Evolutionary conservation across 30 jellyfish, hydroid and myxozoan species (phyloP).

Genomic region (Rhopilema esculentum): DNA sequence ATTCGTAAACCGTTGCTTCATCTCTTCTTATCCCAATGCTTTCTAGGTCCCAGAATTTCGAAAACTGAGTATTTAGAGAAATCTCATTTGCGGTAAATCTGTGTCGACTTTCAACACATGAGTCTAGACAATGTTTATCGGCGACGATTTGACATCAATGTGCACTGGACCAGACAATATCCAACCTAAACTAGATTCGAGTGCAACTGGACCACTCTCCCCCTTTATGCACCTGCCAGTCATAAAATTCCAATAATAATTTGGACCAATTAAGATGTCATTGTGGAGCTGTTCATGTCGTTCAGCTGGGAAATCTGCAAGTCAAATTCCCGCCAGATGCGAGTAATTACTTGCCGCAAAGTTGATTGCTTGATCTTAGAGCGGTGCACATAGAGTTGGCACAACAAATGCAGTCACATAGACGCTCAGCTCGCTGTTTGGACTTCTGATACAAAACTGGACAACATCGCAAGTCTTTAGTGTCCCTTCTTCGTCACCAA

Average conservation of each 20-base stretch:
- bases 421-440: conserved; percentile 3
- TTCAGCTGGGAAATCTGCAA: conserved; percentile 31
- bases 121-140: neutral
- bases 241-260: conserved; percentile 40
- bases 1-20: no score
- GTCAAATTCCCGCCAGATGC: conserved; percentile 23
- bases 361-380: conserved; percentile 17
- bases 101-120: no score
- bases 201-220: conserved; percentile 48
- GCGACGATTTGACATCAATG: neutral
- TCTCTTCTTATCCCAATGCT: no score
- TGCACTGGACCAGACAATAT: conserved; percentile 37
- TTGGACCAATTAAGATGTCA: conserved; percentile 28
- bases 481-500: conserved; percentile 29
- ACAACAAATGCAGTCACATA: conserved; percentile 57
- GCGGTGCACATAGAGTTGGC: conserved; percentile 42
- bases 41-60: no score
- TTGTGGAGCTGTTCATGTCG: neutral
- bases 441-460: conserved; percentile 54
- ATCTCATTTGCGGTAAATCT: no score
- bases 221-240: conserved; percentile 23
- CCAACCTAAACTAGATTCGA: conserved; percentile 45
- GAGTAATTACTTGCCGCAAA: conserved; percentile 46
- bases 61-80: no score
- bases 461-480: conserved; percentile 27